These are phyloP conservation scores for Natrix natrix DNA, from an alignment of 2,797 vertebrate genomes.

Conservation along the genomic window DNA sequence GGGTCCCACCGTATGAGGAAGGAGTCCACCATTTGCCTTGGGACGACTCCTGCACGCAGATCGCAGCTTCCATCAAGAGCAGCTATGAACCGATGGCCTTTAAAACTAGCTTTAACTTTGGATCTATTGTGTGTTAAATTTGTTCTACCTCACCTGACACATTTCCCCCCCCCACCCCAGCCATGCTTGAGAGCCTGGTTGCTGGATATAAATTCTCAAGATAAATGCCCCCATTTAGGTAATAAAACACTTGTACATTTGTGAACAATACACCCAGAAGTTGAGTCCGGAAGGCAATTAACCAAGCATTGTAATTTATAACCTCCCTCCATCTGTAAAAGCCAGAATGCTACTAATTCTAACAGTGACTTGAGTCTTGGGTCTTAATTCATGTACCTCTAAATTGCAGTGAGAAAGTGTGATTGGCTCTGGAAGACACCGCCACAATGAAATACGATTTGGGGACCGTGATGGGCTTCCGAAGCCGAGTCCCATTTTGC, in stretches of 20 bases:
- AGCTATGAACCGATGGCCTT: background rate
- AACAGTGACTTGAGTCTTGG: background rate
- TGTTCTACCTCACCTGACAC: background rate
- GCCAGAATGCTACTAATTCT: background rate
- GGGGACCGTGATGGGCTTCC: background rate
- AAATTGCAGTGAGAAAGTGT: background rate
- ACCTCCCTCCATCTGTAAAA: background rate
- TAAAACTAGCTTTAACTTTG: background rate
- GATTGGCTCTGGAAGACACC: background rate
- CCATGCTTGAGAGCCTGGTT: background rate
- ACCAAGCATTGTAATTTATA: slow-evolving; percentile 26
- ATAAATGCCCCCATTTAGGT: slow-evolving; percentile 21
- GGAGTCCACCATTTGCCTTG: background rate
- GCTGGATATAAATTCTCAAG: slow-evolving; percentile 19
- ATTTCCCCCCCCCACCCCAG: background rate
- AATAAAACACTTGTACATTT: slow-evolving; percentile 20
- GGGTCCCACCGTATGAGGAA: background rate
- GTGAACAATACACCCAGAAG: slow-evolving; percentile 21
- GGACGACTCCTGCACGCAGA: background rate
- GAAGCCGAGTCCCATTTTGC: background rate
- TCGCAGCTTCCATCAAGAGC: background rate
- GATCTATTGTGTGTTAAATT: background rate
- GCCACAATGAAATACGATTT: background rate
- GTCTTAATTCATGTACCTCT: background rate
- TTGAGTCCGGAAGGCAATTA: slow-evolving; percentile 16